phyloP scores from a whole-genome alignment of 2,113 vertebrate species.

The Beaufortia kweichowensis region DNA sequence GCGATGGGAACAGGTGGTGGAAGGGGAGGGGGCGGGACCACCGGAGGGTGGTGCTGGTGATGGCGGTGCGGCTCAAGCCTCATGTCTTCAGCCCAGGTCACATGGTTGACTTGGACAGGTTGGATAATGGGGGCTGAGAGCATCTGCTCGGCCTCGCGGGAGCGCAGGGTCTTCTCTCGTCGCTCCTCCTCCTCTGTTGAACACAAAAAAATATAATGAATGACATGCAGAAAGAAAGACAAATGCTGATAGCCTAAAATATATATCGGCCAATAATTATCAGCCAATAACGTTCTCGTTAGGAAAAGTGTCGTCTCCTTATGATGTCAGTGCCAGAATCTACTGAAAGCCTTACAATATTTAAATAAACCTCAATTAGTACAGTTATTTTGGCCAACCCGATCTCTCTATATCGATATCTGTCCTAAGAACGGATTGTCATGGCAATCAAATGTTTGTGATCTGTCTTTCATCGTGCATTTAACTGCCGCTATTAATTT shows the following conservation, averaged over 20 bases:
- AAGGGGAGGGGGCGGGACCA: constrained; percentile 65
- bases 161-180: constrained; percentile 73
- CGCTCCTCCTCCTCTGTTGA: constrained; percentile 85
- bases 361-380: no score
- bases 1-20: constrained; percentile 80
- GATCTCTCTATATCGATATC: no score
- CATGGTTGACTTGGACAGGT: constrained; percentile 75
- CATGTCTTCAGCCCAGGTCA: constrained; percentile 65
- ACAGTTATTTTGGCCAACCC: no score
- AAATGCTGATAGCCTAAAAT: no score
- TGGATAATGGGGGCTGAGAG: constrained; percentile 63
- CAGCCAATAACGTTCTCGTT: no score
- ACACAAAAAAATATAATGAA: neutral
- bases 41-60: constrained; percentile 60
- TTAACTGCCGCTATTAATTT: neutral
- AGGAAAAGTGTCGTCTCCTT: no score
- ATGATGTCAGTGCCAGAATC: no score
- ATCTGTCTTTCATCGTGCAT: no score
- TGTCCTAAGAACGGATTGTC: no score
- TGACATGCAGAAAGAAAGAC: constrained; percentile 7
- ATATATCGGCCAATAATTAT: no score
- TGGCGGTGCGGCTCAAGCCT: constrained; percentile 46
- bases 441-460: neutral
- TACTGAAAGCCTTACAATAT: no score
- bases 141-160: constrained; percentile 78